Base-by-base conservation (phyloP, 1,140 invertebrate species). In the Drosophila serrata region DNA sequence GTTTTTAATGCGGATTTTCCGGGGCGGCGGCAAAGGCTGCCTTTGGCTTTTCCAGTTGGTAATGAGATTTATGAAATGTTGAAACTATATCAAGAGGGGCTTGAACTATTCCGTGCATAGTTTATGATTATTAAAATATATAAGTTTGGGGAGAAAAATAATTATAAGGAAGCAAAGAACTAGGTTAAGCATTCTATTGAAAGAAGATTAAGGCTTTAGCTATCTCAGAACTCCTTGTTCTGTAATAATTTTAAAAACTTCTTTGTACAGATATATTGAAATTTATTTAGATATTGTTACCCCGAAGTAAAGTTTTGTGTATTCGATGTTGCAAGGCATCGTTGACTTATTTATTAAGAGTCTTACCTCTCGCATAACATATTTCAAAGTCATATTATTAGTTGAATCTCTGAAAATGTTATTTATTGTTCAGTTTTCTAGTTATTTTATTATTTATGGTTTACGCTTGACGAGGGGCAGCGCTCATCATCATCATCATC, bases 1-100 rank as follows among this genome's bases (percentile, higher is more conserved):
- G 84, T 88, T 87, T 87, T 87, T 84, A 80, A 88, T 88, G 82
- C 82, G 82, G 82, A 87, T 87, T 87, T 87, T 87, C 82, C 69
- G 69, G 53, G 29, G 35, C 29, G 43, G 15, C 75, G 35, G 40
- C 37, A 29, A 62, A 51, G 42, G 57, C 64, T 13, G 49, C 43
- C 62, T 73, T 65, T 73, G 82, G 70, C 56, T 56, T 73, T 72
- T 65, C 17, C 65, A 72, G 39, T 69, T 65, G 48, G 53, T 85
- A 87, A 87, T 88, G 75, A 88, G 84, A 62, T 86, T 85, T 85
- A 76, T 69, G 35, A 29, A 33, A 35, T 19, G 43, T 72, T 5
- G 9, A 85, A 85, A 84, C 59, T 60, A 37, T 81, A 57, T 58
- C 40, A 76, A 80, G 76, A 11, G 40, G 72, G 35, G 46, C 27